Base-by-base conservation (phyloP, 1,140 invertebrate genomes). In the Lycorma delicatula region DNA sequence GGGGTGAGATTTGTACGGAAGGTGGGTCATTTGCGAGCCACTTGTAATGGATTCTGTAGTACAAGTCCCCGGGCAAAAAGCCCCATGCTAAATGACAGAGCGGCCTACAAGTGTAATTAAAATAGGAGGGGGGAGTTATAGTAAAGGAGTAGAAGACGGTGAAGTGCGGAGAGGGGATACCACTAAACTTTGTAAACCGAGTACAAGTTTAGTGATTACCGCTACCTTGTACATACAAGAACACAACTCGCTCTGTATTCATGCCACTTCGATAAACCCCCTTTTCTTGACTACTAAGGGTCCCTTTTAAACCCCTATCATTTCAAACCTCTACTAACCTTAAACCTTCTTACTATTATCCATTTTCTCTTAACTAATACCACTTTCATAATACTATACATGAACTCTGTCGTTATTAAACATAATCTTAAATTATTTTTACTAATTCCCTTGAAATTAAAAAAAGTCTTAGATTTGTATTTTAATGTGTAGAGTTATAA, bases 1-100 rank as follows among this genome's bases (percentile, higher is more conserved):
- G 1, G 41, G 41, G 23, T 44, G 41, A 44, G 23, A 44, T 22
- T n/a, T n/a, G n/a, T n/a, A n/a, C n/a, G n/a, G n/a, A n/a, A n/a
- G n/a, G n/a, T n/a, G 23, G 41, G 41, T 44, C 41, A 44, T 44
- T 44, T 44, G 41, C 41, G 23, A 44, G 23, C 23, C 41, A 20
- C 41, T 44, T 44, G 41, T 44, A 44, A 44, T 44, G 41, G 18
- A 44, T 44, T 44, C 41, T 44, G 41, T 44, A 44, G 23, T 44
- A 44, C 41, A 44, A 44, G 16, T 44, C 41, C 13, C 23, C 41
- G 41, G 41, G 31, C 41, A 44, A 44, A 44, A 44, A 44, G 41
- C 41, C 41, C 41, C 41, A 44, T 44, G 41, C 41, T 18, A 44
- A 44, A 44, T 44, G 41, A 44, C 41, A 44, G 41, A 44, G 16